Percentiles rank a stretch among this genome's conserved stretches.
Evolutionary conservation across 2,113 vertebrate species (phyloP).

Genomic region (Ceratotherium simum): DNA sequence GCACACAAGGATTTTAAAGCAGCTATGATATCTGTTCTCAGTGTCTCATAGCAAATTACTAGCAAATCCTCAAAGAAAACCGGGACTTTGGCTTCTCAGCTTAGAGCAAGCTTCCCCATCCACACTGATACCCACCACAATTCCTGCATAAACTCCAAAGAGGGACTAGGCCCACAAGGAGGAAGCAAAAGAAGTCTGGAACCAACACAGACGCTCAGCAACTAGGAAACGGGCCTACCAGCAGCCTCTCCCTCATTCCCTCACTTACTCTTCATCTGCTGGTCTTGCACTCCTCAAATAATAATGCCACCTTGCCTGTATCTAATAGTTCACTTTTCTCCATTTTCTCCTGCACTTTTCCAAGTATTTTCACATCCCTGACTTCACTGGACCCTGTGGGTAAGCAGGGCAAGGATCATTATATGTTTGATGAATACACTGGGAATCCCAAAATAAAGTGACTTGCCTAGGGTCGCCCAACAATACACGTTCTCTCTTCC

Average conservation of each 20-base stretch:
- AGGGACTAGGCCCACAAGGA: background rate
- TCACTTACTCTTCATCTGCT: background rate
- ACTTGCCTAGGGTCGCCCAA: background rate
- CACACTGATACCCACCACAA: background rate
- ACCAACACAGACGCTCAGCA: background rate
- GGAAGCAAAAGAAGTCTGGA: background rate
- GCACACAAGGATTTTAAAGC: background rate
- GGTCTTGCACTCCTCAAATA: background rate
- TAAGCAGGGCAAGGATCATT: background rate
- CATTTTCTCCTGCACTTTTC: background rate
- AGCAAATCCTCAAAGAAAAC: background rate
- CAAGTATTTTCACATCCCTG: background rate
- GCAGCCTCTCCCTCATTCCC: background rate
- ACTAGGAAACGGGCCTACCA: background rate
- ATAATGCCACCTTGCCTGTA: background rate
- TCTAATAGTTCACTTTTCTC: background rate
- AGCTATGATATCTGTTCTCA: background rate
- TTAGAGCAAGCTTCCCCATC: background rate
- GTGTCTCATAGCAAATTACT: background rate
- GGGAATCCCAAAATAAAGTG: background rate
- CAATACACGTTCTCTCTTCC: background rate
- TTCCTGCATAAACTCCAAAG: background rate
- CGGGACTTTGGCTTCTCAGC: background rate
- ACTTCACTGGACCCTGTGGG: background rate
- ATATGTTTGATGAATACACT: background rate